Evolutionary conservation across 2,797 vertebrate genomes (phyloP).

Genomic region (Acrossocheilus fasciatus): DNA sequence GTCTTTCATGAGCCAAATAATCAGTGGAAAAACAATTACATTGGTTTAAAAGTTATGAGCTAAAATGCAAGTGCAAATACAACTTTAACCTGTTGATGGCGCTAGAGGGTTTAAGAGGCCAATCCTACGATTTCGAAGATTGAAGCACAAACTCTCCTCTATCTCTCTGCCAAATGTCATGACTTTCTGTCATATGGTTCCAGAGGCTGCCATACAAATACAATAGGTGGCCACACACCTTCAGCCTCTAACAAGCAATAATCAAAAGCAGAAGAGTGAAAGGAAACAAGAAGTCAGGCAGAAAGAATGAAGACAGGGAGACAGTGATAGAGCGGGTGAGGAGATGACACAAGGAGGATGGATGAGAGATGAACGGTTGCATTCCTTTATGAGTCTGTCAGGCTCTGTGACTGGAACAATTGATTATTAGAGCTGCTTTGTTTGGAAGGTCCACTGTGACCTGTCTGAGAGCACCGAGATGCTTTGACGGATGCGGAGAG

Average conservation of each 20-base stretch:
- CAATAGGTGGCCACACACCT: neutral
- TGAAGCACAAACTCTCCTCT: neutral
- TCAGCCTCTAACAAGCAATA: slow-evolving; percentile 18
- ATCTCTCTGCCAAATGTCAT: neutral
- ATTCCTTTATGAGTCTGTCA: slow-evolving; percentile 59
- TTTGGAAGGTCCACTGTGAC: slow-evolving; percentile 45
- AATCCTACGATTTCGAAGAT: neutral
- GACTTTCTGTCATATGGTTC: neutral
- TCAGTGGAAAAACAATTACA: neutral
- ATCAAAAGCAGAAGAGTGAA: slow-evolving; percentile 20
- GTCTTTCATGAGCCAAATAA: neutral
- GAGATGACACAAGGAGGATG: slow-evolving; percentile 51
- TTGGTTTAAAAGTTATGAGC: neutral
- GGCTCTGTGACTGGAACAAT: slow-evolving; percentile 48
- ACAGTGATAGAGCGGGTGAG: slow-evolving; percentile 26
- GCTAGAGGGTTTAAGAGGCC: neutral
- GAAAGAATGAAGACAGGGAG: slow-evolving; percentile 17
- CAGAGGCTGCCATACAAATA: neutral
- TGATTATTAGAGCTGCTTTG: slow-evolving; percentile 60
- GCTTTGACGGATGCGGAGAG: slow-evolving; percentile 50
- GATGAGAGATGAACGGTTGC: slow-evolving; percentile 50
- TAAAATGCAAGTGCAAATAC: neutral
- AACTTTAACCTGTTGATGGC: neutral
- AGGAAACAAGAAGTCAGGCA: slow-evolving; percentile 22
- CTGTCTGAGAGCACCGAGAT: slow-evolving; percentile 20